These are phyloP conservation scores for Dermolepida albohirtum DNA, from an alignment of 2,888 invertebrate species.

Conservation along the genomic window DNA sequence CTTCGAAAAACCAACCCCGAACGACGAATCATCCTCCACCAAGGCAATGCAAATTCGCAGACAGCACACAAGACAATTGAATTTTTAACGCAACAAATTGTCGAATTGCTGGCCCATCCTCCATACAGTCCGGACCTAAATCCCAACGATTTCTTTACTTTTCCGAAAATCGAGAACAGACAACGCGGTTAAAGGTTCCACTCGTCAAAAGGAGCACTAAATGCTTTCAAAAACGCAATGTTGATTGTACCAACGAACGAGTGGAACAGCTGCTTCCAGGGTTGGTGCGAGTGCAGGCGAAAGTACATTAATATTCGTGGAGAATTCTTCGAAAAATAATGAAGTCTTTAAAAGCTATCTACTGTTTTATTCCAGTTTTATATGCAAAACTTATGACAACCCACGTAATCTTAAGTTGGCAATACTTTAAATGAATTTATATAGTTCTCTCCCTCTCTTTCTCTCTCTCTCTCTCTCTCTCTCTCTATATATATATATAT, in stretches of 20 bases:
- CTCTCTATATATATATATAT: too few species aligned
- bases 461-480: too few species aligned
- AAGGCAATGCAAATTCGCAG: too few species aligned
- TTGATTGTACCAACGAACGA: conserved; percentile 5
- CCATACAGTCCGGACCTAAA: conserved; percentile 6
- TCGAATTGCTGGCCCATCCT: conserved; percentile 10
- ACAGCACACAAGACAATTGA: too few species aligned
- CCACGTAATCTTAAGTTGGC: too few species aligned
- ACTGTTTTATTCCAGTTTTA: background rate
- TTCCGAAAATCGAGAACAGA: background rate
- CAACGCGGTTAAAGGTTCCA: too few species aligned
- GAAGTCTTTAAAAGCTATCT: background rate
- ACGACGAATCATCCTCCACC: too few species aligned
- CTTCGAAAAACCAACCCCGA: conserved; percentile 30
- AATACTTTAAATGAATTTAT: too few species aligned
- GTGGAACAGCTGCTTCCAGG: background rate
- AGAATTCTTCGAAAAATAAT: background rate
- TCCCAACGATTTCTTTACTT: conserved; percentile 12
- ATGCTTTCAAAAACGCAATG: conserved; percentile 9
- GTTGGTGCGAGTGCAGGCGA: background rate
- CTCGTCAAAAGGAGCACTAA: background rate
- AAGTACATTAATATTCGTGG: conserved; percentile 4
- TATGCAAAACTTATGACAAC: background rate
- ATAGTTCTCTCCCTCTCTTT: too few species aligned
- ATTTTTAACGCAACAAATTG: background rate